Conservation (phyloP, 2,888 invertebrate species). For the Pocota personata region DNA sequence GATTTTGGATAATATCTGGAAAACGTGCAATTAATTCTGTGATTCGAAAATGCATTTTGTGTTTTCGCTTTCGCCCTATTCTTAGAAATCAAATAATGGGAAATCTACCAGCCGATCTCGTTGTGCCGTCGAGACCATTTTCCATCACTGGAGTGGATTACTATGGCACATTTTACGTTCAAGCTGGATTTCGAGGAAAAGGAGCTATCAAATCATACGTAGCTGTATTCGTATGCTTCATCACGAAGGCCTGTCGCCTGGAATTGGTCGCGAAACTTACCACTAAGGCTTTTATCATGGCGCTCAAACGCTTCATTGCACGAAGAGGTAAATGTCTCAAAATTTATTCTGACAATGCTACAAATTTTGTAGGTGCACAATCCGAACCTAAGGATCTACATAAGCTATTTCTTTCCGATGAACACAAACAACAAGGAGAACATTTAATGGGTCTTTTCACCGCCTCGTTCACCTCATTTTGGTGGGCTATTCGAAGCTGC, state of each 20-base stretch:
- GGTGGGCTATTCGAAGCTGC: too few species aligned
- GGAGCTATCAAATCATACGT: background rate
- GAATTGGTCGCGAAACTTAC: background rate
- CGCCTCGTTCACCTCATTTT: too few species aligned
- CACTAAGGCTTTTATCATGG: background rate
- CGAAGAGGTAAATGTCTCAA: background rate
- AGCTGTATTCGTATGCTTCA: background rate
- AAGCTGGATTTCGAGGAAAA: background rate
- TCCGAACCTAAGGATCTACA: background rate
- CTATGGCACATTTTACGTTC: background rate
- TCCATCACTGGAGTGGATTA: background rate
- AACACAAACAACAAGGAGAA: background rate
- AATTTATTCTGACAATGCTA: slow-evolving; percentile 17
- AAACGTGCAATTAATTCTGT: too few species aligned
- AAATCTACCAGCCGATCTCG: background rate
- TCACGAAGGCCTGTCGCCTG: background rate
- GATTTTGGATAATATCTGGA: too few species aligned
- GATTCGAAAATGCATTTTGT: too few species aligned
- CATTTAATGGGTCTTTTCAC: too few species aligned
- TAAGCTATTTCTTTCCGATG: background rate
- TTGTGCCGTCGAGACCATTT: background rate
- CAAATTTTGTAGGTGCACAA: too few species aligned
- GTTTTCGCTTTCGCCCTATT: background rate
- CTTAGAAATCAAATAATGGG: background rate
- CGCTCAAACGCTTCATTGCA: background rate